Percentiles rank a stretch among this genome's conserved stretches.
Evolutionary conservation across 2,888 invertebrate genomes (phyloP).

Genomic region (Drosophila pegasa): DNA sequence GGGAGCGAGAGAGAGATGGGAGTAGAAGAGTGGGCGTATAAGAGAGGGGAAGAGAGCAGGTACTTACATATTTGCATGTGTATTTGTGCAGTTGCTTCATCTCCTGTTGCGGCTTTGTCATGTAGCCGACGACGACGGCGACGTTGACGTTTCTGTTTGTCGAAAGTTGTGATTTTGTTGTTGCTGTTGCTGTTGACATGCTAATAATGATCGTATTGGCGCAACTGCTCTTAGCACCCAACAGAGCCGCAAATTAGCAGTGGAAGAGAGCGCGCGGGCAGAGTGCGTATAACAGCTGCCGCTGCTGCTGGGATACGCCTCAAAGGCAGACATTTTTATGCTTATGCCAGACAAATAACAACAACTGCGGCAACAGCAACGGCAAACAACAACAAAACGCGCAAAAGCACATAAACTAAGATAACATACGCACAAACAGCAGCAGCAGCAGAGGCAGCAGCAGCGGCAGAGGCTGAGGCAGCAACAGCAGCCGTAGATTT

Average conservation of each 20-base stretch:
- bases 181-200: conserved; percentile 66
- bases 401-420: conserved; percentile 70
- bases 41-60: neutral
- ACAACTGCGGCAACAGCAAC: conserved; percentile 54
- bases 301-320: conserved; percentile 54
- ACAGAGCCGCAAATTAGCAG: conserved; percentile 68
- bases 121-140: conserved; percentile 57
- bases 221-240: conserved; percentile 58
- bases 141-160: conserved; percentile 51
- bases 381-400: conserved; percentile 65
- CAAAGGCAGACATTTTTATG: conserved; percentile 65
- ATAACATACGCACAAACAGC: conserved; percentile 60
- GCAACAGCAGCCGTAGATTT: conserved; percentile 54
- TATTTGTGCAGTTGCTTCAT: conserved; percentile 53
- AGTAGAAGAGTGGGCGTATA: conserved; percentile 2
- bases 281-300: conserved; percentile 29
- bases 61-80: conserved; percentile 61
- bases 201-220: conserved; percentile 76
- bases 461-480: conserved; percentile 45
- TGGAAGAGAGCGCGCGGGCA: conserved; percentile 3
- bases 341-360: conserved; percentile 73
- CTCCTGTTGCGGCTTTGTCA: conserved; percentile 34
- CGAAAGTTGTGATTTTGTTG: conserved; percentile 77
- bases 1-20: neutral
- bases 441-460: conserved; percentile 27